Evolutionary conservation across 2,888 invertebrate species (phyloP).

Genomic region (Orchestes rusci): DNA sequence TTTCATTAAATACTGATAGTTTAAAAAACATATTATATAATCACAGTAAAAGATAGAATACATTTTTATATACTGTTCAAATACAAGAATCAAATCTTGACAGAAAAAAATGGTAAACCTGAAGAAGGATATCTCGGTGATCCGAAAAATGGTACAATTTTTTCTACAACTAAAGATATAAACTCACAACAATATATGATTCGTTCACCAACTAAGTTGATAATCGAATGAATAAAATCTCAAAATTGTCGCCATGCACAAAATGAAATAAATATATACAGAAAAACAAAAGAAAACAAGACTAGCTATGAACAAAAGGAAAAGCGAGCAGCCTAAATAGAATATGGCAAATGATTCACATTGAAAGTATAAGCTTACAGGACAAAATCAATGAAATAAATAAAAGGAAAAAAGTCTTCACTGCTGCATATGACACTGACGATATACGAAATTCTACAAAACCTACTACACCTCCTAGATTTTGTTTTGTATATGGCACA

Average conservation of each 20-base stretch:
- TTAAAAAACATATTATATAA: slow-evolving; percentile 39
- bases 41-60: slow-evolving; percentile 37
- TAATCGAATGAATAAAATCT: slow-evolving; percentile 7
- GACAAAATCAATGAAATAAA: slow-evolving; percentile 33
- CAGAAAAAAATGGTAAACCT: too few relatives aligned
- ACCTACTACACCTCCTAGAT: slow-evolving; percentile 18
- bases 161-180: too few relatives aligned
- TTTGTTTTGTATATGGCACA: slow-evolving; percentile 30
- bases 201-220: slow-evolving; percentile 21
- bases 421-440: slow-evolving; percentile 31
- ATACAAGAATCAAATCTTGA: slow-evolving; percentile 3
- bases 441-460: slow-evolving; percentile 8
- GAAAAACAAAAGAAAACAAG: slow-evolving; percentile 28
- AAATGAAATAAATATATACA: slow-evolving; percentile 26
- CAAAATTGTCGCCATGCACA: slow-evolving; percentile 17
- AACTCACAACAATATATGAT: too few relatives aligned
- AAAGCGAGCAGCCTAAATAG: slow-evolving; percentile 20
- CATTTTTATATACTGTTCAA: slow-evolving; percentile 13
- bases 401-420: slow-evolving; percentile 26
- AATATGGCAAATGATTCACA: slow-evolving; percentile 42
- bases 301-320: slow-evolving; percentile 38
- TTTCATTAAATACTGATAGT: slow-evolving; percentile 37
- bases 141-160: too few relatives aligned
- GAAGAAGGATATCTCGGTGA: too few relatives aligned
- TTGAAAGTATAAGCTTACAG: slow-evolving; percentile 29